Evolutionary conservation across 1,140 invertebrate species (phyloP), one percentile per base, ranked within the genome.

Genomic region (Temnothorax curvispinosus): DNA sequence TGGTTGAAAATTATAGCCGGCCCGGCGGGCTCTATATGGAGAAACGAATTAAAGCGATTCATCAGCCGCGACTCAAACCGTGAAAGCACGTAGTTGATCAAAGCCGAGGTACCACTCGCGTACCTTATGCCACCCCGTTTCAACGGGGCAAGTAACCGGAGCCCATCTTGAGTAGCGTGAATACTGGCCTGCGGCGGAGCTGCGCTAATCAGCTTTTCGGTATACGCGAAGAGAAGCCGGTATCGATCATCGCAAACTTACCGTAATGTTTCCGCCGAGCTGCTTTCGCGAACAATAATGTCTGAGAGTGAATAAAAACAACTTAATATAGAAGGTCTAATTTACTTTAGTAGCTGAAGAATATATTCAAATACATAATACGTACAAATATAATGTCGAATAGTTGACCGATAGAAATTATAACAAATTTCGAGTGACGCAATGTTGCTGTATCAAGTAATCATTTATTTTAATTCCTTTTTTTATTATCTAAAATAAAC

Each of bases 51-150:
- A 78, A 89, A 89, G 86, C 64, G 88, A 90, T 90, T 90, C 78
- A 90, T 90, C 88, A 89, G 85, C 85, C 56, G 35, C 72, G 65
- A 75, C 75, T 90, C 74, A 81, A 85, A 84, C 78, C 88, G 60
- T 90, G 88, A 90, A 90, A 88, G 86, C 88, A 86, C 88, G 75
- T 80, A 76, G 71, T 90, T 90, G 87, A 85, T 90, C 89, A 88
- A 90, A 90, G 88, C 85, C 50, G 65, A 58, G 72, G 86, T 87
- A 80, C 27, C 32, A 44, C 74, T 84, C 71, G 85, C 89, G 58
- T 44, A 75, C 64, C 85, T 87, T 75, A 87, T 65, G 60, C 88
- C 80, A 87, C 60, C 11, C 74, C 47, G 58, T 50, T 89, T 84
- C 89, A 77, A 58, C 71, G 69, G 85, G 85, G 64, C 86, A 77